phyloP scores from a whole-genome alignment of 2,888 invertebrate species.

The Alsophila aescularia region DNA sequence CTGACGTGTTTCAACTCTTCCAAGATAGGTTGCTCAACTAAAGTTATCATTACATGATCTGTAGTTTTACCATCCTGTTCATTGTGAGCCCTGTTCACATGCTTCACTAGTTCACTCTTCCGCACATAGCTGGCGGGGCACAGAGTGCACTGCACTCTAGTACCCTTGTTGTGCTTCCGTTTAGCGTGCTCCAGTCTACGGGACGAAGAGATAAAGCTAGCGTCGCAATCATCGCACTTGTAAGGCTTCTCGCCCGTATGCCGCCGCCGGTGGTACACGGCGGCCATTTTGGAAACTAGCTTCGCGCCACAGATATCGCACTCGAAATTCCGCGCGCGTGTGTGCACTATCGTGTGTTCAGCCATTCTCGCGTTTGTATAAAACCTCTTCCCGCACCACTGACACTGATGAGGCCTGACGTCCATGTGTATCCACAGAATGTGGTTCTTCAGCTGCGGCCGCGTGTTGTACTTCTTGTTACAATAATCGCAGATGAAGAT shows the following conservation, averaged over 20 bases:
- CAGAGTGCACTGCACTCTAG: conserved; percentile 54
- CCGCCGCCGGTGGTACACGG: conserved; percentile 72
- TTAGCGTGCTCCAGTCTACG: conserved; percentile 73
- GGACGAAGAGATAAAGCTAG: conserved; percentile 72
- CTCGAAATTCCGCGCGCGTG: conserved; percentile 77
- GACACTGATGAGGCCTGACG: conserved; percentile 77
- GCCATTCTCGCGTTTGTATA: conserved; percentile 78
- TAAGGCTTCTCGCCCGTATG: conserved; percentile 79
- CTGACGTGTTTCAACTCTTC: no score
- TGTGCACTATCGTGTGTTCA: conserved; percentile 81
- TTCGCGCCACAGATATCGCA: conserved; percentile 81
- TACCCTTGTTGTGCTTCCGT: conserved; percentile 67
- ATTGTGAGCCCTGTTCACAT: conserved; percentile 59
- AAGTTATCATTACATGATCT: no score
- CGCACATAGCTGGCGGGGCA: conserved; percentile 66
- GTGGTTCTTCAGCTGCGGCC: conserved; percentile 74
- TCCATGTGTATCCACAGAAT: conserved; percentile 80
- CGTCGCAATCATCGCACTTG: conserved; percentile 71
- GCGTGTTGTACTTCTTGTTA: conserved; percentile 63
- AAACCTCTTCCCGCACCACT: conserved; percentile 79
- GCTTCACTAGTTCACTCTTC: conserved; percentile 63
- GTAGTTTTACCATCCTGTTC: conserved; percentile 11
- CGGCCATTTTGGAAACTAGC: conserved; percentile 75
- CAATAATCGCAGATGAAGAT: conserved; percentile 73
- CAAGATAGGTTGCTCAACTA: no score